Percentiles rank a stretch among this genome's conserved stretches.
Evolutionary conservation across 2,113 vertebrate species (phyloP).

Genomic region (Chrysochloris asiatica): DNA sequence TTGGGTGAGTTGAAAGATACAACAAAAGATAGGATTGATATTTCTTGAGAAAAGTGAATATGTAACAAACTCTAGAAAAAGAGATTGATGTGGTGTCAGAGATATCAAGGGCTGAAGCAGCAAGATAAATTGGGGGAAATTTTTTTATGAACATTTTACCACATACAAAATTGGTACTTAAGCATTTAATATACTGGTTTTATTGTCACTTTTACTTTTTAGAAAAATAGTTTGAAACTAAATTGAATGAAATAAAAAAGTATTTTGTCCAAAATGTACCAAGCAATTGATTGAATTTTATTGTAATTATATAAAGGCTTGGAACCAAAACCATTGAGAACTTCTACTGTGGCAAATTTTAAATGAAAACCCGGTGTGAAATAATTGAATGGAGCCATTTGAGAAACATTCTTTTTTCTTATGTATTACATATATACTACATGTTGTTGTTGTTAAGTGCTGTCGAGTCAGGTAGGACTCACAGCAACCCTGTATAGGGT

Average conservation of each 20-base stretch:
- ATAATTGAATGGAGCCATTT: not conserved
- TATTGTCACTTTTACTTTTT: constrained; percentile 17
- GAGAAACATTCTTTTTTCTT: not conserved
- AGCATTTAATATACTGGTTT: not conserved
- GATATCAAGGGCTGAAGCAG: not conserved
- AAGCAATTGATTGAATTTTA: not conserved
- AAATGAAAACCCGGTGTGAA: constrained; percentile 17
- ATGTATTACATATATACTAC: not conserved
- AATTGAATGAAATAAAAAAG: not conserved
- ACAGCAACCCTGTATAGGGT: no score
- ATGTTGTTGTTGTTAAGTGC: not conserved
- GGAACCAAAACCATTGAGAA: constrained; percentile 38
- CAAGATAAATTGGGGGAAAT: not conserved
- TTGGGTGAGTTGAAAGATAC: constrained; percentile 92
- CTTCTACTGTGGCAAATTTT: constrained; percentile 6
- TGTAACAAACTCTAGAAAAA: not conserved
- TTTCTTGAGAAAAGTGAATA: constrained; percentile 40
- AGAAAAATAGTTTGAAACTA: constrained; percentile 22
- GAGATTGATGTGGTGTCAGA: not conserved
- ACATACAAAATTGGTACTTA: not conserved
- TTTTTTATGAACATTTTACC: not conserved
- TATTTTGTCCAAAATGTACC: constrained; percentile 7
- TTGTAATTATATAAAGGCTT: not conserved
- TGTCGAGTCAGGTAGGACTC: no score
- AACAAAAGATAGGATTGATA: not conserved